phyloP scores from a whole-genome alignment of 92 coral and sea anemone species.

The Palythoa caribaeorum region DNA sequence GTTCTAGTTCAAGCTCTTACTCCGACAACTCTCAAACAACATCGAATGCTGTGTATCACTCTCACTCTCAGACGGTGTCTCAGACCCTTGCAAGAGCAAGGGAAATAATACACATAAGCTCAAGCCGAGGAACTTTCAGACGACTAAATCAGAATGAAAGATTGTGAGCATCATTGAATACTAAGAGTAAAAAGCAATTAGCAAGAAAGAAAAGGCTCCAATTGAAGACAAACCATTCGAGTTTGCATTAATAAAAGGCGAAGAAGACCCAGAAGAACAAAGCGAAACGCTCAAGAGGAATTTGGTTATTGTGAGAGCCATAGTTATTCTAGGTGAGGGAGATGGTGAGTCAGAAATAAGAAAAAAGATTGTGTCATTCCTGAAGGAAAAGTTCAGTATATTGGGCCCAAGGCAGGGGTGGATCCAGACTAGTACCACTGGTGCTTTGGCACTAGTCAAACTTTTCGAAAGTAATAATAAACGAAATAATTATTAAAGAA shows the following conservation, averaged over 20 bases:
- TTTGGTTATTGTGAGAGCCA: constrained; percentile 11
- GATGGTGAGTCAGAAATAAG: constrained; percentile 54
- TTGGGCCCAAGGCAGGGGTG: constrained; percentile 41
- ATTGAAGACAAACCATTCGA: constrained; percentile 38
- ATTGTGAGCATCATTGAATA: constrained; percentile 39
- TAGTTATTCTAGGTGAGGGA: constrained; percentile 25
- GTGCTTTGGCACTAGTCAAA: no score
- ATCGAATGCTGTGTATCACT: not conserved
- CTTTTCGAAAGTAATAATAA: no score
- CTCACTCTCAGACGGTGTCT: not conserved
- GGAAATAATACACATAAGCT: no score
- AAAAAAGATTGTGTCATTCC: constrained; percentile 54
- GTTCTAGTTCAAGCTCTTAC: constrained; percentile 32
- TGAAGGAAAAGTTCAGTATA: constrained; percentile 50
- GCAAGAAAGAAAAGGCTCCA: constrained; percentile 37
- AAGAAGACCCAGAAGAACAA: constrained; percentile 30
- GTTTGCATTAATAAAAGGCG: constrained; percentile 42
- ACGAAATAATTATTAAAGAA: no score
- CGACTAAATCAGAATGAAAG: constrained; percentile 22
- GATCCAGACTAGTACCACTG: no score
- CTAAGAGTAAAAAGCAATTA: constrained; percentile 42
- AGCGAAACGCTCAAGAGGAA: constrained; percentile 34
- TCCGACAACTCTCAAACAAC: constrained; percentile 30
- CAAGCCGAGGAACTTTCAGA: no score
- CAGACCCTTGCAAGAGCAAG: no score